Evolutionary conservation across 2,113 vertebrate species (phyloP).

Genomic region (Neogobius melanostomus): DNA sequence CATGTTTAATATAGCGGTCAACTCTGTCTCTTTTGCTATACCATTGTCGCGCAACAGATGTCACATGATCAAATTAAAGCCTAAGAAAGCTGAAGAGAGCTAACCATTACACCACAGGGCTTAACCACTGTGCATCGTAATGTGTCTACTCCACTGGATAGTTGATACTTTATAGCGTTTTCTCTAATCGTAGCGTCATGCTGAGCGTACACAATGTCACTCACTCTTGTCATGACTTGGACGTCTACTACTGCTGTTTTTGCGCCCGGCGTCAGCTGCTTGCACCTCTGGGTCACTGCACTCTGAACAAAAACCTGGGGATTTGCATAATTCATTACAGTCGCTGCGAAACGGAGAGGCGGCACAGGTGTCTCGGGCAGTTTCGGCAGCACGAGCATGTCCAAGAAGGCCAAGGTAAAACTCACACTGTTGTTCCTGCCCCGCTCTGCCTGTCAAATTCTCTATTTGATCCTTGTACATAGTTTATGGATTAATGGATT

Average conservation of each 20-base stretch:
- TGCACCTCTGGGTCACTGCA: constrained; percentile 63
- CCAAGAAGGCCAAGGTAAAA: constrained; percentile 75
- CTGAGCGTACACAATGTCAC: constrained; percentile 35
- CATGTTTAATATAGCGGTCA: constrained; percentile 46
- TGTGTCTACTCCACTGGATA: not conserved
- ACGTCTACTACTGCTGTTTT: constrained; percentile 35
- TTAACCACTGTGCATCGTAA: constrained; percentile 37
- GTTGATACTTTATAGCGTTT: constrained; percentile 42
- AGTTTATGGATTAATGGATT: constrained; percentile 18
- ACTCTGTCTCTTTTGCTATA: constrained; percentile 14
- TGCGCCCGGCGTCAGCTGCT: constrained; percentile 58
- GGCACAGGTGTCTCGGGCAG: constrained; percentile 55
- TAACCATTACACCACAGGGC: constrained; percentile 54
- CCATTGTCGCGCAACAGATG: constrained; percentile 56
- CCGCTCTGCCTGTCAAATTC: constrained; percentile 34
- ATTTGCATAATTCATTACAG: constrained; percentile 77
- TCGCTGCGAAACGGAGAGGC: constrained; percentile 53
- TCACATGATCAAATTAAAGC: constrained; percentile 65
- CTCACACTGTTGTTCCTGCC: constrained; percentile 17
- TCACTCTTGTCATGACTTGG: constrained; percentile 33
- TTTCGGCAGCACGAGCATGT: constrained; percentile 65
- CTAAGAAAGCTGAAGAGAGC: constrained; percentile 56
- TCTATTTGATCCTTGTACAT: constrained; percentile 1
- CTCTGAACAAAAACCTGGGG: constrained; percentile 66
- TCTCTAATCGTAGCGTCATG: constrained; percentile 11